These are phyloP conservation scores for Campylomormyrus tamandua DNA, from an alignment of 2,113 vertebrate species.

Conservation along the genomic window DNA sequence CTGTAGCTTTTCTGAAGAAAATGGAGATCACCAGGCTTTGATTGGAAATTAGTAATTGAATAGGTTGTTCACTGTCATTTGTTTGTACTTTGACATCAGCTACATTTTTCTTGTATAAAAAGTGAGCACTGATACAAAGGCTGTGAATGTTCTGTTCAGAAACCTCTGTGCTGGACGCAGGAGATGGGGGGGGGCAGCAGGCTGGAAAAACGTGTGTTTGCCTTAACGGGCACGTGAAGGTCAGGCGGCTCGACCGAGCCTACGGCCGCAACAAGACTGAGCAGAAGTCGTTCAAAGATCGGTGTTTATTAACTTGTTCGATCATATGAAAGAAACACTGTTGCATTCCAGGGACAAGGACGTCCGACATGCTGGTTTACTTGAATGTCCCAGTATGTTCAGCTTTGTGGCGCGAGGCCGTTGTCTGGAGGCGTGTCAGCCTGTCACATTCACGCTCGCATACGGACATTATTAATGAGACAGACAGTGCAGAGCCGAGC, in stretches of 20 bases:
- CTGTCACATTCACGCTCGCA: not conserved
- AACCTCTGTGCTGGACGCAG: not conserved
- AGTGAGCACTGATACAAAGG: not conserved
- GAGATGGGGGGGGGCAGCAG: too few species aligned
- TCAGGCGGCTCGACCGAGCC: too few species aligned
- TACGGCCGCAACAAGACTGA: not conserved
- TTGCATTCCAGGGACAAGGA: slow-evolving; percentile 32
- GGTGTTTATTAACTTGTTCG: slow-evolving; percentile 50
- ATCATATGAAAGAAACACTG: slow-evolving; percentile 43
- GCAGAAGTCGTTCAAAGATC: not conserved
- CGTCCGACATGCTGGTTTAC: slow-evolving; percentile 18
- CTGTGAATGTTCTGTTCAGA: not conserved
- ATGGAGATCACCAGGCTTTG: not conserved
- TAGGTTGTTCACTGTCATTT: not conserved
- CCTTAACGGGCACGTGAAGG: not conserved
- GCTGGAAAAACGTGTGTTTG: not conserved
- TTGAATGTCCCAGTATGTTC: not conserved
- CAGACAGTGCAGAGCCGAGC: not conserved
- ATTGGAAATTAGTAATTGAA: not conserved
- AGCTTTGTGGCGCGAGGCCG: not conserved
- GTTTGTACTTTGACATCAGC: not conserved
- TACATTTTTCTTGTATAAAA: not conserved
- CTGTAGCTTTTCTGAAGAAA: not conserved
- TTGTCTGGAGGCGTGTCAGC: too few species aligned
- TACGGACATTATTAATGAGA: not conserved